A percentile compares a stretch with the other conserved stretches of the same genome.
Conservation (phyloP, 2,888 invertebrate genomes). For the Harpalus rubripes region DNA sequence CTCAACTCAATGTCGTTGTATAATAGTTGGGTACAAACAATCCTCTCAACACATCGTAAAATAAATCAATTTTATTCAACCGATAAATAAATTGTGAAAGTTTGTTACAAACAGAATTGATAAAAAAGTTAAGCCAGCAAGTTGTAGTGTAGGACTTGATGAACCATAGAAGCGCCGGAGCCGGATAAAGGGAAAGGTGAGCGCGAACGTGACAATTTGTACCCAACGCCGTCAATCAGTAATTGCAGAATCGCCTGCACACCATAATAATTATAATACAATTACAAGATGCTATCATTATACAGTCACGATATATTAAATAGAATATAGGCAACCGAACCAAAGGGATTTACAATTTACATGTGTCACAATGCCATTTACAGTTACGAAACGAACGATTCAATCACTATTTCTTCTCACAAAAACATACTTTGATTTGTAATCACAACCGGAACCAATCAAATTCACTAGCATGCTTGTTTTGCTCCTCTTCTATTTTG, state of each 20-base stretch:
- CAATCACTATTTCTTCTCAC: conserved; percentile 29
- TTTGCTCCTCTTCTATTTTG: conserved; percentile 16
- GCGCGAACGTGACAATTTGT: conserved; percentile 8
- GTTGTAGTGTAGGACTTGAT: conserved; percentile 11
- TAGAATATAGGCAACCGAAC: conserved; percentile 15
- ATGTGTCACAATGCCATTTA: conserved; percentile 1
- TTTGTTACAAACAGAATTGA: conserved; percentile 15
- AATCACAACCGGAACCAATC: conserved; percentile 43
- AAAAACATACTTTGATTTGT: conserved; percentile 53
- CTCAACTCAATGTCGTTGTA: background rate
- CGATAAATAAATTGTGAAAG: conserved; percentile 47
- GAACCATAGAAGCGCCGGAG: background rate
- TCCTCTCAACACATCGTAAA: conserved; percentile 17
- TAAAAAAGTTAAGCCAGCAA: background rate
- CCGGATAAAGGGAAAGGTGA: conserved; percentile 5
- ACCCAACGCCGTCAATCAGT: conserved; percentile 31
- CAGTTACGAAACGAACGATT: conserved; percentile 29
- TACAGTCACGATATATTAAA: conserved; percentile 9
- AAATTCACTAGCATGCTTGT: conserved; percentile 23
- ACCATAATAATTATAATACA: conserved; percentile 54
- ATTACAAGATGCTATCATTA: conserved; percentile 50
- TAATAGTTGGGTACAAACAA: background rate
- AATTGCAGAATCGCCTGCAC: conserved; percentile 57
- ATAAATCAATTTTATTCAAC: conserved; percentile 37
- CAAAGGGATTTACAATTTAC: conserved; percentile 26